Evolutionary conservation across 2,888 invertebrate genomes (phyloP).

Genomic region (Germaria angustata): DNA sequence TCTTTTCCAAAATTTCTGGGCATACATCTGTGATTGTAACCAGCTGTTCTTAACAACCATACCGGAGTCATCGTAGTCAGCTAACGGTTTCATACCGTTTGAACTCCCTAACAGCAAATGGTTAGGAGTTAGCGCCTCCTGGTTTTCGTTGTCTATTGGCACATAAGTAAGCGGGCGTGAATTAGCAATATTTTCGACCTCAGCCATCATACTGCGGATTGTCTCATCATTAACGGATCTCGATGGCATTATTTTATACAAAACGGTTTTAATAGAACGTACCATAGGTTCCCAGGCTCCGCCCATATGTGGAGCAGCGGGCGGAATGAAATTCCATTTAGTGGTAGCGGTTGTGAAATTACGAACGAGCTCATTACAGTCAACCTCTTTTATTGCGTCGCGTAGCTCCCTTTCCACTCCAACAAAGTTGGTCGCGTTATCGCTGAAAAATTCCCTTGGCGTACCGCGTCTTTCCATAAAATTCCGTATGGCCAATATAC

Average conservation of each 20-base stretch:
- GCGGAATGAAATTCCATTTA: no score
- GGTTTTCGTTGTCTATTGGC: neutral
- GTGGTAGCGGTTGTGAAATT: no score
- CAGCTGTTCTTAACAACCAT: no score
- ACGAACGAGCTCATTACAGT: no score
- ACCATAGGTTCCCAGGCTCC: no score
- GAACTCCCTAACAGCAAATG: neutral
- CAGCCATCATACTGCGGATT: neutral
- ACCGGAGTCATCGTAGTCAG: no score
- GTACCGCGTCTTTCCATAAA: conserved; percentile 35
- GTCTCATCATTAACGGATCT: neutral
- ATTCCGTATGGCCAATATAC: conserved; percentile 27
- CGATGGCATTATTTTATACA: neutral
- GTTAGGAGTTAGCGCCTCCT: neutral
- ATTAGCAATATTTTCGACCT: neutral
- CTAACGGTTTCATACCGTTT: neutral
- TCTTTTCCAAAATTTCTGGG: no score
- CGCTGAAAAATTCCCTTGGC: conserved; percentile 32
- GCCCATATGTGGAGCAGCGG: no score
- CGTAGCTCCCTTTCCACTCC: no score
- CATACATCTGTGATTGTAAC: no score
- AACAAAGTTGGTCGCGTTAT: conserved; percentile 23
- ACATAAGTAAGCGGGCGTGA: neutral
- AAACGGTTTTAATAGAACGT: neutral
- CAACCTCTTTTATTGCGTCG: no score